A percentile compares a stretch with the other conserved stretches of the same genome.
Conservation (phyloP, 1,140 invertebrate genomes). For the Wiebesia pumilae region DNA sequence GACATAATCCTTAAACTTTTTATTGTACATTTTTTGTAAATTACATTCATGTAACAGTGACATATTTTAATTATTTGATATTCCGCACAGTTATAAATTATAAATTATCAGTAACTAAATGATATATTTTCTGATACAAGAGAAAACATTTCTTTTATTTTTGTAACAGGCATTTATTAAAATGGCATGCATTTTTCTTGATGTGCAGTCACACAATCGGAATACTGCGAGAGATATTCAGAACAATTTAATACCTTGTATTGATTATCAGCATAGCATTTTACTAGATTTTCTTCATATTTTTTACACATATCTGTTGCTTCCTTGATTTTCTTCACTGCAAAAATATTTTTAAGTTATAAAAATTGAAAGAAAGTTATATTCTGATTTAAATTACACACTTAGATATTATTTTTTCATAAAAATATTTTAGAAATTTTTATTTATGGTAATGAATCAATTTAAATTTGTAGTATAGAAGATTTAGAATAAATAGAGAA, state of each 20-base stretch:
- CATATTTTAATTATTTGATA: constrained; percentile 31
- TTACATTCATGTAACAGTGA: constrained; percentile 27
- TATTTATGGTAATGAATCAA: no score
- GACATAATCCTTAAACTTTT: constrained; percentile 23
- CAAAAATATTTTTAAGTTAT: constrained; percentile 15
- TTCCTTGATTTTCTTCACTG: constrained; percentile 54
- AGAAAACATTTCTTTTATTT: constrained; percentile 30
- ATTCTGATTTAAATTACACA: no score
- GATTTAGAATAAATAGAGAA: no score
- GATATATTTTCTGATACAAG: constrained; percentile 31
- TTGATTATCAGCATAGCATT: constrained; percentile 76
- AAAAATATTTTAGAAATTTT: no score
- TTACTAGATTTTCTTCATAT: constrained; percentile 72
- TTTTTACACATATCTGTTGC: constrained; percentile 71
- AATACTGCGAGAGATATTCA: constrained; percentile 74
- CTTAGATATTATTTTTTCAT: no score
- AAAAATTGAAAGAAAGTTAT: not conserved
- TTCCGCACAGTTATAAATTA: constrained; percentile 42
- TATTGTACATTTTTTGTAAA: constrained; percentile 35
- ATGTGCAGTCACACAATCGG: constrained; percentile 74
- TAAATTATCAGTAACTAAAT: constrained; percentile 52
- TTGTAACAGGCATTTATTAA: constrained; percentile 31
- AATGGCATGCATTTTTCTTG: constrained; percentile 62
- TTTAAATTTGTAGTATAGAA: no score
- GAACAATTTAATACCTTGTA: constrained; percentile 75